Evolutionary conservation across 2,797 vertebrate genomes (phyloP), one percentile per base, ranked within the genome.

Genomic region (Champsocephalus gunnari): DNA sequence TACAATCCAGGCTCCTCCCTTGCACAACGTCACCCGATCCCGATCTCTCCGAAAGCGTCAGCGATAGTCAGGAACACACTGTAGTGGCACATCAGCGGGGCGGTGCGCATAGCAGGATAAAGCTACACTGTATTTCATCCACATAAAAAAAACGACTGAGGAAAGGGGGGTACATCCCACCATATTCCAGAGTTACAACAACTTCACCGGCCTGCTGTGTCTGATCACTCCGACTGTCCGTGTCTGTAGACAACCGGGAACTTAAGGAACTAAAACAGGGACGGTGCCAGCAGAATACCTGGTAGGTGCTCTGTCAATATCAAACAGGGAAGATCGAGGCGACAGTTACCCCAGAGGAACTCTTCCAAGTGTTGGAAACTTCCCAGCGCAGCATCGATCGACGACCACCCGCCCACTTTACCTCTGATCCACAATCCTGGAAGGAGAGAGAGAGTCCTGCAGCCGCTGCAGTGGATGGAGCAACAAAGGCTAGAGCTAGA

Each of bases 1-100:
- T 85, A 88, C 88, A 41, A 79, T 84, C 71, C 73, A 92, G 87
- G 86, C 93, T 87, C 94, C 94, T 88, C 92, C 91, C 83, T 16
- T n/a, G 16, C 83, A 47, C 81, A 58, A 90, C 94, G 94, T 95
- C 93, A 95, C 77, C 78, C 66, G 85, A 89, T 89, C 88, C 87
- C 66, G 87, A 91, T 92, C 89, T 86, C 84, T 86, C 80, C 84
- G 88, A 67, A 49, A 84, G 89, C 88, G 61, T 89, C 83, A 73
- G 87, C 79, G 76, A 81, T 77, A 85, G 87, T 88, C 89, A 75
- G 88, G 76, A 85, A 28, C 88, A 75, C 75, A 81, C 69, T 71
- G 88, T 84, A 82, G 81, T 50, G 87, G 87, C 82, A 81, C 85
- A 91, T 85, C 91, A 82, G 84, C 81, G 77, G 85, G 77, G 75